These are phyloP conservation scores for Pterobdella sp. DNA, from an alignment of 2,888 invertebrate species.

Conservation along the genomic window DNA sequence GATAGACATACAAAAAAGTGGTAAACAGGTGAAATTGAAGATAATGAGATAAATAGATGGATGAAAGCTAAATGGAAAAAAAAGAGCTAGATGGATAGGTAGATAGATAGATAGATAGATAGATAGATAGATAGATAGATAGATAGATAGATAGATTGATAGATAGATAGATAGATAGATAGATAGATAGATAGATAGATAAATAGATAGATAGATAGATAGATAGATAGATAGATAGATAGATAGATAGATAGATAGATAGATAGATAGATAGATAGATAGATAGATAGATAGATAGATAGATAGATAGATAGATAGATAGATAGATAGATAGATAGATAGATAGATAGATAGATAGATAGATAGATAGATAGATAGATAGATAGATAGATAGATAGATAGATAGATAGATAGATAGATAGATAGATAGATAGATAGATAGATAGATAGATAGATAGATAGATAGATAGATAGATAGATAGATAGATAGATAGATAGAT, in stretches of 20 bases:
- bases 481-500: too few relatives aligned
- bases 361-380: too few relatives aligned
- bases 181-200: neutral
- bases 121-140: neutral
- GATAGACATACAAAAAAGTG: neutral
- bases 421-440: too few relatives aligned
- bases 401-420: too few relatives aligned
- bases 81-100: neutral
- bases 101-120: neutral
- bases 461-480: too few relatives aligned
- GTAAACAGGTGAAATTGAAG: neutral
- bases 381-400: too few relatives aligned
- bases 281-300: neutral
- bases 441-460: too few relatives aligned
- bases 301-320: neutral
- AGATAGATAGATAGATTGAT: neutral
- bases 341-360: neutral
- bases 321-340: neutral
- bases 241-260: neutral
- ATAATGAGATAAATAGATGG: neutral
- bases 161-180: neutral
- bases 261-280: neutral
- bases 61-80: too few relatives aligned
- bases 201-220: neutral
- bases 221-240: neutral